phyloP scores from a whole-genome alignment of 2,888 invertebrate genomes.

The Oscheius onirici region DNA sequence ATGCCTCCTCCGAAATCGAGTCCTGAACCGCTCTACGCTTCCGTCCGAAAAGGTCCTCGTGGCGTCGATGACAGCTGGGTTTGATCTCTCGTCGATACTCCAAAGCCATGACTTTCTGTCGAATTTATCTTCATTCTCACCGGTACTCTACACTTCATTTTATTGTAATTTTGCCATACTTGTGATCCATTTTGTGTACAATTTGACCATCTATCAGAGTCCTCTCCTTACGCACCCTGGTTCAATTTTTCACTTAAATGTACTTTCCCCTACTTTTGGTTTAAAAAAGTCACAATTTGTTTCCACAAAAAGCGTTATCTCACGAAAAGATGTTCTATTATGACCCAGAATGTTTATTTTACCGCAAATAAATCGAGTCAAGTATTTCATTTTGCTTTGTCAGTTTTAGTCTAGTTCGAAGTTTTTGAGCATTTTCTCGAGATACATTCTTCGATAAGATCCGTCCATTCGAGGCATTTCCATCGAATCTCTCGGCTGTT shows the following conservation, averaged over 20 bases:
- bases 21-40: conserved; percentile 66
- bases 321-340: too few relatives aligned
- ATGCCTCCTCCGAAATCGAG: conserved; percentile 29
- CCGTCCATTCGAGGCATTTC: too few relatives aligned
- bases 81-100: conserved; percentile 34
- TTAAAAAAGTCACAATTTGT: conserved; percentile 6
- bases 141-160: conserved; percentile 14
- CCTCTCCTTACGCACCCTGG: background rate
- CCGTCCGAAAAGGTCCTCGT: conserved; percentile 62
- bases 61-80: conserved; percentile 69
- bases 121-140: conserved; percentile 5
- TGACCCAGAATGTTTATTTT: background rate
- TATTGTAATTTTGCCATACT: conserved; percentile 3
- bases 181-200: background rate
- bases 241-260: conserved; percentile 6
- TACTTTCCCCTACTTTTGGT: background rate
- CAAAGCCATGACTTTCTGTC: conserved; percentile 6
- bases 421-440: too few relatives aligned
- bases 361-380: conserved; percentile 1
- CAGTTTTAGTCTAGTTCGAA: too few relatives aligned
- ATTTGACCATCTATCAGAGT: background rate
- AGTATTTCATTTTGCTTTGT: too few relatives aligned
- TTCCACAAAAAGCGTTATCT: background rate
- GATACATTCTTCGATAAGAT: too few relatives aligned
- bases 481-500: too few relatives aligned